These are phyloP conservation scores for Malurus elegans DNA, from an alignment of 2,113 vertebrate species.

Conservation along the genomic window DNA sequence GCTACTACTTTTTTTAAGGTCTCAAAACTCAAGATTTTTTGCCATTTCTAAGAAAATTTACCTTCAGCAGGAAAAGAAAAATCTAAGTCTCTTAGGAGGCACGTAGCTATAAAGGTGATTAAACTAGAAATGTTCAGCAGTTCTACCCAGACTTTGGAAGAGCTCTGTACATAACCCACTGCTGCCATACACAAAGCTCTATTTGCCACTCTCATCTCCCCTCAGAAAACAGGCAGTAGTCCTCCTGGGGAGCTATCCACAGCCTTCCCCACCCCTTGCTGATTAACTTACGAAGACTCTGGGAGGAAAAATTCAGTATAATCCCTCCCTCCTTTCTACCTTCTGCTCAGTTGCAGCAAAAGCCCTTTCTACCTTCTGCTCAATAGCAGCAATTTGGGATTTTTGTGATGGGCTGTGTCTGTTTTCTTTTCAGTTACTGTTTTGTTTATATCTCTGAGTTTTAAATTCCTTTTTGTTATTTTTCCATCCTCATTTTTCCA, in stretches of 20 bases:
- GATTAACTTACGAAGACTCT: background rate
- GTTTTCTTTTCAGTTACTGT: background rate
- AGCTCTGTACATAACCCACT: background rate
- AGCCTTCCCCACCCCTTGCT: background rate
- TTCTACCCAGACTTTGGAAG: background rate
- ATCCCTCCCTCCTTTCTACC: background rate
- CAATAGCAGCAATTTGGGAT: background rate
- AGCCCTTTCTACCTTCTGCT: background rate
- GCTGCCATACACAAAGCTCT: background rate
- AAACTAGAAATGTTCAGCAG: background rate
- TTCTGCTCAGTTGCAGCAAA: background rate
- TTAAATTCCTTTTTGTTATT: background rate
- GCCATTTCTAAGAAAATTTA: background rate
- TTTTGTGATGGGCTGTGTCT: background rate
- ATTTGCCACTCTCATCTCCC: no score
- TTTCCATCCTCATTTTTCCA: background rate
- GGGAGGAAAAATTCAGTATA: background rate
- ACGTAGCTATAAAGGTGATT: background rate
- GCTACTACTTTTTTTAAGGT: background rate
- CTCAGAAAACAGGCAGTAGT: fast-evolving
- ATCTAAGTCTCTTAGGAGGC: background rate
- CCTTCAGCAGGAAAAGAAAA: background rate
- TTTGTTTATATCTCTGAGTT: background rate
- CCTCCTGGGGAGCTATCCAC: background rate
- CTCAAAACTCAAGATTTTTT: background rate